Conservation (phyloP, 2,888 invertebrate genomes). For the Papilio elwesi region DNA sequence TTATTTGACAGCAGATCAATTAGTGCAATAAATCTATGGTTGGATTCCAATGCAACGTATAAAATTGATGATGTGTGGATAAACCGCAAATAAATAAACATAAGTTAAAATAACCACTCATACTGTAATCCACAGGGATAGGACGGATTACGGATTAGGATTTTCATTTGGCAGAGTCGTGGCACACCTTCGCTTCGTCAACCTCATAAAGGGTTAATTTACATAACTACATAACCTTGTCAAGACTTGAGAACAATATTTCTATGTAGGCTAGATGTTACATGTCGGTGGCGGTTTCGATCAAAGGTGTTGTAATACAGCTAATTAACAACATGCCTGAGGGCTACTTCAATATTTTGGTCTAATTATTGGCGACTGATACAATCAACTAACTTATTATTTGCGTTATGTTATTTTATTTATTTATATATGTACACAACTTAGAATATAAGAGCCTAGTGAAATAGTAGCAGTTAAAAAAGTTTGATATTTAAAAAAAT, state of each 20-base stretch:
- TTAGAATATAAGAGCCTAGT: too few species aligned
- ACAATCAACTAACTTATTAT: slow-evolving; percentile 4
- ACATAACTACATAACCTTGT: background rate
- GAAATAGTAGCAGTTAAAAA: too few species aligned
- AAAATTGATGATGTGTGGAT: slow-evolving; percentile 15
- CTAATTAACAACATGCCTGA: slow-evolving; percentile 23
- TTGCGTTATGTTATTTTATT: background rate
- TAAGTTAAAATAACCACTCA: background rate
- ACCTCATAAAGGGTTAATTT: background rate
- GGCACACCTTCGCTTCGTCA: background rate
- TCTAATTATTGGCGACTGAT: slow-evolving; percentile 5
- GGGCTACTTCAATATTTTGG: slow-evolving; percentile 10
- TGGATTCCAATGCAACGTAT: background rate
- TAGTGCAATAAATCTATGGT: slow-evolving; percentile 15
- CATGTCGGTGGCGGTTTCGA: slow-evolving; percentile 1
- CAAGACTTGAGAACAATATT: background rate
- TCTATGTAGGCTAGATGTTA: background rate
- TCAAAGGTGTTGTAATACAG: slow-evolving; percentile 18
- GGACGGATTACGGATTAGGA: background rate
- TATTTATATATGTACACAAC: background rate
- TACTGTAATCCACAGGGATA: background rate
- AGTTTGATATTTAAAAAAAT: too few species aligned
- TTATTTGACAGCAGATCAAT: slow-evolving; percentile 12
- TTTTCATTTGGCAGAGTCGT: too few species aligned
- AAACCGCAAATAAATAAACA: slow-evolving; percentile 10